A percentile compares a stretch with the other conserved stretches of the same genome.
phyloP scores from a whole-genome alignment of 2,113 vertebrate species.

The Sander lucioperca region DNA sequence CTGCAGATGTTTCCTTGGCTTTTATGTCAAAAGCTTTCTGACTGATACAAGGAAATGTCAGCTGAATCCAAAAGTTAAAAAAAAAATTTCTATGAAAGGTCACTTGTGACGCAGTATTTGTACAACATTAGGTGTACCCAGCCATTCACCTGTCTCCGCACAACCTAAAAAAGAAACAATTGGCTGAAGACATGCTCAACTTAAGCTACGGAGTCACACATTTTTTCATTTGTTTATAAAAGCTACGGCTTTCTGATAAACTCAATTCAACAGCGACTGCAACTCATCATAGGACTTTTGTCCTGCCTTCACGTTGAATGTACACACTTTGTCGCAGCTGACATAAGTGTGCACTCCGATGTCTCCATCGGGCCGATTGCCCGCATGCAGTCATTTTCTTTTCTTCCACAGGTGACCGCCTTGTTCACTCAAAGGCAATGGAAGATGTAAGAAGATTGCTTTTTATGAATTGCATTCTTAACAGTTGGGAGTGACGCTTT shows the following conservation, averaged over 20 bases:
- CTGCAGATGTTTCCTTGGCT: slow-evolving; percentile 61
- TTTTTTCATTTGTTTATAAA: slow-evolving; percentile 32
- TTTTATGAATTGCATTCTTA: slow-evolving; percentile 54
- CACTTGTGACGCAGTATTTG: slow-evolving; percentile 60
- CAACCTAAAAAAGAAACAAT: background rate
- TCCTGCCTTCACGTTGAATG: slow-evolving; percentile 1
- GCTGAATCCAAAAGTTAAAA: slow-evolving; percentile 48
- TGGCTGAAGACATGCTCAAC: background rate
- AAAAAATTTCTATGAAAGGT: slow-evolving; percentile 69
- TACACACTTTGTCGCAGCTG: slow-evolving; percentile 4
- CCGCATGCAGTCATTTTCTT: slow-evolving; percentile 43
- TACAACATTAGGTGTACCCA: slow-evolving; percentile 41
- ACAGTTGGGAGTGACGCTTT: slow-evolving; percentile 3
- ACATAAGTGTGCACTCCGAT: slow-evolving; percentile 14
- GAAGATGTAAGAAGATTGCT: slow-evolving; percentile 61
- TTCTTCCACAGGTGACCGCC: slow-evolving; percentile 65
- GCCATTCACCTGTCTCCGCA: slow-evolving; percentile 1
- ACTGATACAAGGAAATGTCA: slow-evolving; percentile 78
- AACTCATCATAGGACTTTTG: slow-evolving; percentile 30
- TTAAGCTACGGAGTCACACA: background rate
- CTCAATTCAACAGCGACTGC: slow-evolving; percentile 6
- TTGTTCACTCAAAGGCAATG: slow-evolving; percentile 33
- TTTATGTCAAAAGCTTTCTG: slow-evolving; percentile 68
- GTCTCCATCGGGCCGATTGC: slow-evolving; percentile 56
- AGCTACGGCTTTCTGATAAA: slow-evolving; percentile 35